Evolutionary conservation across 2,888 invertebrate genomes (phyloP).

Genomic region (Hirtodrosophila trivittata): DNA sequence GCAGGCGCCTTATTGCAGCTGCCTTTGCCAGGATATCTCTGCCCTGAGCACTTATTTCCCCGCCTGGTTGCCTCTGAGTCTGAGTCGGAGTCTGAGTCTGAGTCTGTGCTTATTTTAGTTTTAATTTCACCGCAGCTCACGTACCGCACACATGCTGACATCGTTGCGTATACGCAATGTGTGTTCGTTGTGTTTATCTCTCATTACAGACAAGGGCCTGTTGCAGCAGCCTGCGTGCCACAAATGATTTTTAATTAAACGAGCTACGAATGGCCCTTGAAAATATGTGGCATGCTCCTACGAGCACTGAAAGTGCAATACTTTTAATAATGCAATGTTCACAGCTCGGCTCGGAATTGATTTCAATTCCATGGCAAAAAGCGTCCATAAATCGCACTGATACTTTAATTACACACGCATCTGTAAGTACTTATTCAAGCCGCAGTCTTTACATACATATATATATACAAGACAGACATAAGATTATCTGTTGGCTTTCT

Average conservation of each 20-base stretch:
- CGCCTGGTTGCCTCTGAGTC: too few species aligned
- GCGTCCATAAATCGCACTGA: too few species aligned
- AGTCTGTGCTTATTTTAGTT: conserved; percentile 22
- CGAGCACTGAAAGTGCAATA: background rate
- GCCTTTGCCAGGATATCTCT: conserved; percentile 19
- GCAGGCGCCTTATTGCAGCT: conserved; percentile 3
- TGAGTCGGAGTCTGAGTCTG: background rate
- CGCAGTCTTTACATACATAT: too few species aligned
- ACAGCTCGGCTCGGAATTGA: too few species aligned
- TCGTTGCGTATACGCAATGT: conserved; percentile 39
- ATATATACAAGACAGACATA: too few species aligned
- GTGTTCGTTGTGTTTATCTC: conserved; percentile 16
- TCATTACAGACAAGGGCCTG: conserved; percentile 14
- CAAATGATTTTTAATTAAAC: conserved; percentile 59
- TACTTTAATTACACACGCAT: too few species aligned
- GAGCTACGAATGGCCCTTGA: conserved; percentile 2
- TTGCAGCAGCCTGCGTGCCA: conserved; percentile 16
- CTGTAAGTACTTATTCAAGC: too few species aligned
- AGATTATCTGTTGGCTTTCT: too few species aligned
- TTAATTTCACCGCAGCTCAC: conserved; percentile 39
- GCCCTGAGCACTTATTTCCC: too few species aligned
- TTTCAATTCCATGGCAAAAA: too few species aligned
- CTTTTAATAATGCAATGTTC: background rate
- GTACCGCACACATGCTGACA: conserved; percentile 34
- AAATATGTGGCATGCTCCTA: conserved; percentile 1